Conservation (phyloP, 2,113 vertebrate species). For the Illadopsis cleaveri region DNA sequence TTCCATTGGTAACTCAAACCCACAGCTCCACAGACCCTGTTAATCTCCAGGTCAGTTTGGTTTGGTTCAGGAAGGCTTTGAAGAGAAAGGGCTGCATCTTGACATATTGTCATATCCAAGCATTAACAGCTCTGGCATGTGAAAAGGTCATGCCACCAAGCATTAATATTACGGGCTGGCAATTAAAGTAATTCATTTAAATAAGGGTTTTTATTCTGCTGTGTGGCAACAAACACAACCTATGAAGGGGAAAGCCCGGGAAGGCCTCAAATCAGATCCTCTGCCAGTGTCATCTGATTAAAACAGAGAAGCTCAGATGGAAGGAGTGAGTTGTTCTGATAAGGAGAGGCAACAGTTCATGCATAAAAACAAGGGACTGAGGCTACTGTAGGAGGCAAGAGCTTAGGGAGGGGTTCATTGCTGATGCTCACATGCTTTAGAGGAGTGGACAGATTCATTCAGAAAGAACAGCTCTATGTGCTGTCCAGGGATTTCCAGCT, state of each 20-base stretch:
- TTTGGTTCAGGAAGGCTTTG: slow-evolving; percentile 16
- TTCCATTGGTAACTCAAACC: neutral
- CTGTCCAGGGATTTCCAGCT: neutral
- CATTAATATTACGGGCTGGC: slow-evolving; percentile 42
- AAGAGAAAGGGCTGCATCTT: neutral
- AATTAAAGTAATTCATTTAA: slow-evolving; percentile 48
- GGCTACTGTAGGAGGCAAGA: neutral
- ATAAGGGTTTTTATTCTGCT: neutral
- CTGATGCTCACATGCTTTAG: neutral
- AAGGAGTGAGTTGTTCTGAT: neutral
- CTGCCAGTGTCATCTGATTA: neutral
- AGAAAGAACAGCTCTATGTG: neutral
- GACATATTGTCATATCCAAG: slow-evolving; percentile 48
- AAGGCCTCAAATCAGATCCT: neutral
- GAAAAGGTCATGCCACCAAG: slow-evolving; percentile 64
- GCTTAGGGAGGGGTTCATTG: neutral
- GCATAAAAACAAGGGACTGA: neutral
- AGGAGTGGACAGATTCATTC: neutral
- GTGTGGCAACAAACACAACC: neutral
- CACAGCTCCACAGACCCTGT: neutral
- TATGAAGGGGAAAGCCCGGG: neutral
- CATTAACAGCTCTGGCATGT: slow-evolving; percentile 25
- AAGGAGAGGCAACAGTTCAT: neutral
- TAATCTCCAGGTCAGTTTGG: neutral
- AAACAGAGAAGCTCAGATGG: neutral